Conservation (phyloP, 1,140 invertebrate genomes). For the Lamellibrachia luymesi region DNA sequence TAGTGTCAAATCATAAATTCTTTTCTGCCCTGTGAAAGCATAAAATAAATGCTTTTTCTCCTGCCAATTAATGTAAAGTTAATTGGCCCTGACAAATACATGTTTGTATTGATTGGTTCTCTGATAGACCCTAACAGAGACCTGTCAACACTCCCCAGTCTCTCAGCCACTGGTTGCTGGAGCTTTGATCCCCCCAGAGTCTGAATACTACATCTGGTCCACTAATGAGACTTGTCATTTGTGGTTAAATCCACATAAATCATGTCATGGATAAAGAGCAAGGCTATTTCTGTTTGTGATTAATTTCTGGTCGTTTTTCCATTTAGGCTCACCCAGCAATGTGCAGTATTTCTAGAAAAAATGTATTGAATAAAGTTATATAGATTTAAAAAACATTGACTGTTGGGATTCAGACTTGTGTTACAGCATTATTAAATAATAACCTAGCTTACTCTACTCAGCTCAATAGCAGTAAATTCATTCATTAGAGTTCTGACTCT, state of each 20-base stretch:
- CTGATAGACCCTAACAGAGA: neutral
- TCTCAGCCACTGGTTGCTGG: neutral
- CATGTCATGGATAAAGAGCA: neutral
- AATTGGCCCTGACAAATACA: neutral
- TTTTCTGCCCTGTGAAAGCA: neutral
- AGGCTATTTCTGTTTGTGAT: neutral
- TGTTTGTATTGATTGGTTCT: conserved; percentile 8
- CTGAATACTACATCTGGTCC: neutral
- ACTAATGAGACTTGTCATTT: neutral
- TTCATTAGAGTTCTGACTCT: neutral
- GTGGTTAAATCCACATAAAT: neutral
- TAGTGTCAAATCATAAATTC: neutral
- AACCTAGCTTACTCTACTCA: neutral
- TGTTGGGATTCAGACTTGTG: neutral
- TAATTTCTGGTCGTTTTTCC: neutral
- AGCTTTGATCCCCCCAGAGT: neutral
- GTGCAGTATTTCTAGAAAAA: neutral
- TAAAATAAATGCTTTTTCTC: neutral
- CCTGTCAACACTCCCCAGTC: neutral
- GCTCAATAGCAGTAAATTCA: neutral
- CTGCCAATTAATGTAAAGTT: neutral
- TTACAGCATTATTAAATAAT: neutral
- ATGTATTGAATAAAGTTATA: neutral
- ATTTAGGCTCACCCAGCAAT: neutral
- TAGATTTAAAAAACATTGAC: neutral